Base-by-base conservation (phyloP, 2,113 vertebrate genomes). In the Phylloscopus trochilus region DNA sequence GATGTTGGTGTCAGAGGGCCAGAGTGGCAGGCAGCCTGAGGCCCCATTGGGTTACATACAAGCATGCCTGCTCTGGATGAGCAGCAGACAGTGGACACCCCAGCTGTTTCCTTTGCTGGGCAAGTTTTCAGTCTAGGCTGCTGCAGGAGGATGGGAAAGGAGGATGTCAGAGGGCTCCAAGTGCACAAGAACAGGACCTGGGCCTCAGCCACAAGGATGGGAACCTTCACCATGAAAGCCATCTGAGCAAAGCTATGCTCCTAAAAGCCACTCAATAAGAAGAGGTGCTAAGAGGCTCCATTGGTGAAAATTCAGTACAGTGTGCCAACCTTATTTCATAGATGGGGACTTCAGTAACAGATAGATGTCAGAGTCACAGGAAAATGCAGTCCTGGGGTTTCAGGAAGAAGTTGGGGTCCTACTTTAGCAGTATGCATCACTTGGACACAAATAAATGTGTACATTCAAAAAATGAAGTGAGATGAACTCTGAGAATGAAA, bases 361-460 rank as follows among this genome's bases (percentile, higher is more conserved):
- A 80, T 9, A 51, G 12, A n/a, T 37, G 24, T 43, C 33, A 51
- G 58, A 87, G 39, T 33, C 41, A 51, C 22, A 52, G 15, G 8
- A 13, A 89, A 63, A 59, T 5, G 4, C 39, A 81, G 24, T 52
- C 16, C 30, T 3, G 1, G 4, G 18, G 27, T 35, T 33, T 18
- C 58, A 78, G 46, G 28, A 55, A 37, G 90, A 81, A 37, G 1
- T 0, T 37, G 31, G 13, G 8, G 11, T 76, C 30, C 30, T 74
- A 5, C n/a, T 37, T 28, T 11, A 44, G 5, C 7, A 43, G 4
- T n/a, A 23, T 8, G 27, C 89, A n/a, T 47, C 0, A 0, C 63
- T 80, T 41, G 28, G 35, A 47, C 10, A 26, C 9, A 70, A 69
- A 81, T 35, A 7, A 8, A 60, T n/a, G 4, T 22, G 11, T 60